Base-by-base conservation (phyloP, 1,140 invertebrate species). In the Drosophila sproati region DNA sequence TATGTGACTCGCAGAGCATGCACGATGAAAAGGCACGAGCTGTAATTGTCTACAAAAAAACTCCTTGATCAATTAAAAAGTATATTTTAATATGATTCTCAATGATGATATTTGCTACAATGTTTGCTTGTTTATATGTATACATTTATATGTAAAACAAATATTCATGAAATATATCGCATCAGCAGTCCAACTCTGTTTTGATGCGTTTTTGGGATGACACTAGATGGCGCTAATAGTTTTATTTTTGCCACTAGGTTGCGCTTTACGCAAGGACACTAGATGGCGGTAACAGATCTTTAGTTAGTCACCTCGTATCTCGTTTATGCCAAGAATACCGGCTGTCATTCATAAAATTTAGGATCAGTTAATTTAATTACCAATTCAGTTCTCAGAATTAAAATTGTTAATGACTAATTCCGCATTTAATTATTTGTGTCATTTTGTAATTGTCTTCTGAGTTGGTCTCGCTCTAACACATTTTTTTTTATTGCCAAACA, bases 321-420 rank as follows among this genome's bases (percentile, higher is more conserved):
- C 34, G 48, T 3, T 50, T 61, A 34, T 41, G 52, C 12, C 35
- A 51, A 56, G 34, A 67, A 55, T 55, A 56, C 43, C 43, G 51
- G 34, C 55, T 37, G 50, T 32, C 10, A 28, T 6, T 39, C 31
- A 45, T 20, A 32, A 59, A 51, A 50, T 56, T 64, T 31, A 41
- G 20, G 31, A 7, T 20, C 31, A 0, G 34, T 32, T 2, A n/a
- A 39, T 10, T 35, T 37, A 12, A 7, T 39, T 39, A 41, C 41
- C 37, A 8, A 55, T 62, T 28, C n/a, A 37, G 39, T 78, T 60
- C 60, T 54, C 12, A 50, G 75, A 78, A 78, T 45, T 32, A 4
- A 10, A 7, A 52, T 35, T 3, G 10, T 37, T 29, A n/a, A 52
- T 78, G 64, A 69, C 52, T 78, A 69, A 73, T 20, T 20, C 20